A percentile compares a stretch with the other conserved stretches of the same genome.
Conservation (phyloP, 2,797 vertebrate species). For the Hypotaenidia okinawae region DNA sequence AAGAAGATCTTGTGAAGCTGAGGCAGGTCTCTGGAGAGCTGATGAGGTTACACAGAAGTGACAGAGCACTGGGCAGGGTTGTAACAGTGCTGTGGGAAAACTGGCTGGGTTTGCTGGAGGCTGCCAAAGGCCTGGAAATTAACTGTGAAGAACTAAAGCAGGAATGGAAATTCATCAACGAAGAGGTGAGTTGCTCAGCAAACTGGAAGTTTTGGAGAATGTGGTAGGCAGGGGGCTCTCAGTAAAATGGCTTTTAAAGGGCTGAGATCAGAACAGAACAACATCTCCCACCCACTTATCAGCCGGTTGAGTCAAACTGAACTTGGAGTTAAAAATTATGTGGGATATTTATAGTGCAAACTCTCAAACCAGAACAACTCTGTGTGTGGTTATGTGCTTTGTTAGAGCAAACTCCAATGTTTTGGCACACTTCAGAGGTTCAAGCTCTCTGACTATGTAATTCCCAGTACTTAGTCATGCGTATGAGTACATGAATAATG, state of each 20-base stretch:
- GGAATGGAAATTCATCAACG: slow-evolving; percentile 86
- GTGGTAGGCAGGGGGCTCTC: neutral
- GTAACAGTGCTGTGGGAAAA: slow-evolving; percentile 76
- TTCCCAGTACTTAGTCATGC: neutral
- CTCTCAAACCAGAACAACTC: neutral
- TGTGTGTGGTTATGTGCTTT: neutral
- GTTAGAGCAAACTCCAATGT: neutral
- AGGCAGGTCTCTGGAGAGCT: slow-evolving; percentile 58
- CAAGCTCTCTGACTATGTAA: neutral
- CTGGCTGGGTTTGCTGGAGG: slow-evolving; percentile 75
- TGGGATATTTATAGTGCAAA: neutral
- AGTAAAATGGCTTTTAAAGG: neutral
- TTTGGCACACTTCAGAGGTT: neutral
- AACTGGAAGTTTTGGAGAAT: neutral
- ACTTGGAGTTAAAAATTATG: neutral
- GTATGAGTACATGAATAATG: neutral
- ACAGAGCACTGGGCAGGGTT: neutral
- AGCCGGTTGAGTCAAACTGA: neutral
- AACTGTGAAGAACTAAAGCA: slow-evolving; percentile 78
- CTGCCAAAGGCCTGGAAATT: slow-evolving; percentile 73
- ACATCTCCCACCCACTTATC: neutral
- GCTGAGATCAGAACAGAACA: neutral
- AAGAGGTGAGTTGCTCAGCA: slow-evolving; percentile 78
- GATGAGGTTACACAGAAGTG: neutral
- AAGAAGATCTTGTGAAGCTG: slow-evolving; percentile 72